phyloP scores from a whole-genome alignment of 2,888 invertebrate genomes.

The Hemicrepidius hirtus region DNA sequence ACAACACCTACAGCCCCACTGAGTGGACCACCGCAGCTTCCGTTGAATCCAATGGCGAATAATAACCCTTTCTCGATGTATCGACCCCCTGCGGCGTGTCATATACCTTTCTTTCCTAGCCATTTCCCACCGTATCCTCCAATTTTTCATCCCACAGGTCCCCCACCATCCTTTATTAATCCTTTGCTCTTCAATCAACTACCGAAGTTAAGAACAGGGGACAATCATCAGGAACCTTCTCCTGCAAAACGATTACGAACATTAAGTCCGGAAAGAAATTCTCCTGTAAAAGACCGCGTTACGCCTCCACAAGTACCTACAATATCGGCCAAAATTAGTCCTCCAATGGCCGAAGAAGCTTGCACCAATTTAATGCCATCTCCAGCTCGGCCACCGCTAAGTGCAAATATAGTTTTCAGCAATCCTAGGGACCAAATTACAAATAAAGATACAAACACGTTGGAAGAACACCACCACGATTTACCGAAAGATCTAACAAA shows the following conservation, averaged over 20 bases:
- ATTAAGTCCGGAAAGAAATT: conserved; percentile 62
- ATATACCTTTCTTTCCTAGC: conserved; percentile 78
- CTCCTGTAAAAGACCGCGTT: conserved; percentile 71
- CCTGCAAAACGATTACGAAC: conserved; percentile 55
- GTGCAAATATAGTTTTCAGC: conserved; percentile 60
- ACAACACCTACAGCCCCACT: conserved; percentile 73
- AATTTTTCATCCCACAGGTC: conserved; percentile 70
- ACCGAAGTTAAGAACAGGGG: conserved; percentile 71
- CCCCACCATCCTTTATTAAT: conserved; percentile 77
- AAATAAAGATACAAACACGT: conserved; percentile 49
- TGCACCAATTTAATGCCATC: conserved; percentile 76
- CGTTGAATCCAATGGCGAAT: conserved; percentile 65
- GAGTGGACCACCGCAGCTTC: conserved; percentile 64
- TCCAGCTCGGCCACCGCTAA: conserved; percentile 77
- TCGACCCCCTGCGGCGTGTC: conserved; percentile 76
- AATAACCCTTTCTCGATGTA: conserved; percentile 82
- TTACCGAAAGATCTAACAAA: conserved; percentile 66
- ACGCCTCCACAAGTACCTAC: conserved; percentile 76
- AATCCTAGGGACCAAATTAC: conserved; percentile 61
- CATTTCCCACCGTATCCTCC: conserved; percentile 73
- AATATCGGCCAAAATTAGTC: conserved; percentile 76
- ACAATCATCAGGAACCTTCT: conserved; percentile 70
- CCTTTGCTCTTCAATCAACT: conserved; percentile 79
- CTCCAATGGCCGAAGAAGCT: conserved; percentile 81
- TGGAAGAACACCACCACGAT: conserved; percentile 62